Evolutionary conservation across 2,888 invertebrate species (phyloP), one percentile per base, ranked within the genome.

Genomic region (Lissocephala sabroskyi): DNA sequence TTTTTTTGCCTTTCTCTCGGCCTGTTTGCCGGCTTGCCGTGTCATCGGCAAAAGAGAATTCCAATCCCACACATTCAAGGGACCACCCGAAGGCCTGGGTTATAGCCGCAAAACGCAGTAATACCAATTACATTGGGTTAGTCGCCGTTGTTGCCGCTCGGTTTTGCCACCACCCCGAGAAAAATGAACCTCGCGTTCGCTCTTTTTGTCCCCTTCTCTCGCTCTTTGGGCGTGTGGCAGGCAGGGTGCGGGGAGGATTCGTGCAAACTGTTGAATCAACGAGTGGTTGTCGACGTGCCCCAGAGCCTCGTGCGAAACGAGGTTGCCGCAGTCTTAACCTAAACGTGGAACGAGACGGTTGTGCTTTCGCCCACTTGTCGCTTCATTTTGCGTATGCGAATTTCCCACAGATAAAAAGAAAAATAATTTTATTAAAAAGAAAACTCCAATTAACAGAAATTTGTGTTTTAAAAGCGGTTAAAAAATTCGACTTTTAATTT

Each of bases 301-400:
- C 57, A 52, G 51, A n/a, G n/a, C n/a, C 14, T 3, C 26, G 6
- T 54, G 45, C 41, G 37, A 58, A 57, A 41, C 59, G 46, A 55
- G 47, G 49, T 47, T 37, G 47, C 36, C 40, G 26, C n/a, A 81
- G 81, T 80, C 63, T 55, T 60, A 42, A 59, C 55, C 67, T 60
- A 73, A 71, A 73, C 71, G 79, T 75, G 70, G 53, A 60, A 56
- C 66, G 64, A 63, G 64, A 58, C 58, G 78, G 79, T 78, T 70
- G 71, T 63, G 60, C 58, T 32, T 19, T 14, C 30, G 29, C 3
- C 30, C 5, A 30, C 30, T 39, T 39, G 17, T 36, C 46, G 56
- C 42, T 36, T 19, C 32, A 9, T 10, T 16, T 13, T 9, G 35
- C 35, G 23, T 23, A 39, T 41, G 19, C 10, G 18, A 35, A 32